phyloP scores from a whole-genome alignment of 2,113 vertebrate species.

The Pelvicachromis taeniatus region DNA sequence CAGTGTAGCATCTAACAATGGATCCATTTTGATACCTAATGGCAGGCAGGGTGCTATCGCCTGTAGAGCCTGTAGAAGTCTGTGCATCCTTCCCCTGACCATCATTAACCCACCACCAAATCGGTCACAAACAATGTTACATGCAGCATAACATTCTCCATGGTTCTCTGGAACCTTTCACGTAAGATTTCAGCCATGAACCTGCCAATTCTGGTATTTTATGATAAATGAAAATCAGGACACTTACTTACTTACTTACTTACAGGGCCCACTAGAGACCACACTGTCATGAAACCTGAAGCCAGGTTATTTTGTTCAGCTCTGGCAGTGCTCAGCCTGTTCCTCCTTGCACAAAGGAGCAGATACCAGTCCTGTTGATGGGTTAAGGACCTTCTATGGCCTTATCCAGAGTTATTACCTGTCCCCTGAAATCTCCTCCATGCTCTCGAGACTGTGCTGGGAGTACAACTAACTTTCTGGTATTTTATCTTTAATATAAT shows the following conservation, averaged over 20 bases:
- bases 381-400: not conserved
- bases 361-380: not conserved
- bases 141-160: not conserved
- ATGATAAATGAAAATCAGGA: not conserved
- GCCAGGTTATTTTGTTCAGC: not conserved
- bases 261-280: not conserved
- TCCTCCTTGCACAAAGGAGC: not conserved
- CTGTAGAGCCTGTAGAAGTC: not conserved
- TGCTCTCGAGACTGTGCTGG: not conserved
- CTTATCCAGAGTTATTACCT: not conserved
- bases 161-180: not conserved
- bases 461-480: not conserved
- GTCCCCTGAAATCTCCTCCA: not conserved
- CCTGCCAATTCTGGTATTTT: not conserved
- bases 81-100: not conserved
- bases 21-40: not conserved
- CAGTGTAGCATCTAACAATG: not conserved
- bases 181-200: not conserved
- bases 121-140: not conserved
- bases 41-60: not conserved
- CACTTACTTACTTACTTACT: too few species aligned
- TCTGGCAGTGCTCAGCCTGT: not conserved
- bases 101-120: not conserved
- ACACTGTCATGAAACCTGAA: not conserved
- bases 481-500: not conserved